Conservation (phyloP, 2,888 invertebrate species). For the Tetropium fuscum region DNA sequence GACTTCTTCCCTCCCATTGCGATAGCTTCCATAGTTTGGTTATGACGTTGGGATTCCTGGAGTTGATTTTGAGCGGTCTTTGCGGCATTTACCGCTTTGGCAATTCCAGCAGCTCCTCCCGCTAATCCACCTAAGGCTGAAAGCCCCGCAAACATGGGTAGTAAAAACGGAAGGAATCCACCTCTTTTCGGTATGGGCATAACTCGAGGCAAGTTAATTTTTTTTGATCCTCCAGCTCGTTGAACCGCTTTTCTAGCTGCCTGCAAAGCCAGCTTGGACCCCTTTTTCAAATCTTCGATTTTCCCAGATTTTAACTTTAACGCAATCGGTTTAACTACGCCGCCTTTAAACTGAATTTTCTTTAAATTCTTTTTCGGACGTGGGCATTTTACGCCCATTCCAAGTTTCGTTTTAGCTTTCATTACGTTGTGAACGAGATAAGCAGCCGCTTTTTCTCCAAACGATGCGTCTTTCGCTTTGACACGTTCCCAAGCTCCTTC, state of each 20-base stretch:
- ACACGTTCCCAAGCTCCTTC: conserved; percentile 44
- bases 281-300: not conserved
- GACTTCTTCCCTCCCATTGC: too few relatives aligned
- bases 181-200: conserved; percentile 54
- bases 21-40: too few relatives aligned
- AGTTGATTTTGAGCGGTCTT: conserved; percentile 40
- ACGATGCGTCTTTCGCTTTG: conserved; percentile 39
- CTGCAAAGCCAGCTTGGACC: not conserved
- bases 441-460: conserved; percentile 37
- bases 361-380: not conserved
- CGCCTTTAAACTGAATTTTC: not conserved
- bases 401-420: conserved; percentile 48
- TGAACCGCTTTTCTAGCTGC: not conserved
- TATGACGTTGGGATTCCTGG: too few relatives aligned
- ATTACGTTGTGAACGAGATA: conserved; percentile 36
- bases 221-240: not conserved
- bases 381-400: conserved; percentile 21
- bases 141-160: conserved; percentile 49
- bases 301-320: not conserved
- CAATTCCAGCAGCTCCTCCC: conserved; percentile 41
- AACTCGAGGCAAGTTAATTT: conserved; percentile 34
- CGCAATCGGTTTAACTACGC: not conserved
- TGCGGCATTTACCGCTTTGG: conserved; percentile 45
- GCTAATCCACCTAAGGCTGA: conserved; percentile 38
- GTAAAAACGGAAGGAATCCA: conserved; percentile 48